Percentiles rank a stretch among this genome's conserved stretches.
phyloP scores from a whole-genome alignment of 2,888 invertebrate species.

The Coremacera marginata region DNA sequence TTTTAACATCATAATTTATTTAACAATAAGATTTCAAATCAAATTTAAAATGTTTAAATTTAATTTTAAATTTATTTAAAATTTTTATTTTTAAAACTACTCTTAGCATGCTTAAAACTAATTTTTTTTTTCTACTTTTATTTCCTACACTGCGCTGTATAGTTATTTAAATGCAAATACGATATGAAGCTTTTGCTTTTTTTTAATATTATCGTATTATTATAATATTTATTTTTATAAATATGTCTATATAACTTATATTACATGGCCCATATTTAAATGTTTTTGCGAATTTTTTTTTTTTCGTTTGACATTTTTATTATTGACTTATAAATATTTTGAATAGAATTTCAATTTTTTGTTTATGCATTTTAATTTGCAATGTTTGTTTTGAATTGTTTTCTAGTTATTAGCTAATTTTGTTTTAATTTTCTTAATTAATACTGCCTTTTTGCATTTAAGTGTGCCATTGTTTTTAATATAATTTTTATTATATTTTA shows the following conservation, averaged over 20 bases:
- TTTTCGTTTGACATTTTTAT: not conserved
- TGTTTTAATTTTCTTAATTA: not conserved
- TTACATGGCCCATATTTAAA: not conserved
- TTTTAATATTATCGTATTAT: not conserved
- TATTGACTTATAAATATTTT: not conserved
- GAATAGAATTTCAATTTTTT: not conserved
- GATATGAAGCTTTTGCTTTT: not conserved
- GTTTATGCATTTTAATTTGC: constrained; percentile 5
- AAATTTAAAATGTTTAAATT: not conserved
- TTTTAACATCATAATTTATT: too few species aligned
- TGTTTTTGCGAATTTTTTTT: not conserved
- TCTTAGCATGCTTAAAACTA: not conserved
- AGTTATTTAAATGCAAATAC: not conserved
- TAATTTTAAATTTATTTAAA: not conserved
- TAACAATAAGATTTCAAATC: too few species aligned
- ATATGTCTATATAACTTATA: not conserved
- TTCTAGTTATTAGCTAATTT: constrained; percentile 34
- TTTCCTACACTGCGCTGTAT: not conserved
- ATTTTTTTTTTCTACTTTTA: not conserved
- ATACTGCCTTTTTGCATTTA: not conserved
- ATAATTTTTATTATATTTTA: constrained; percentile 41
- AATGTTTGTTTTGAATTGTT: constrained; percentile 41
- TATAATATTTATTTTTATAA: not conserved
- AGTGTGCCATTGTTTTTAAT: constrained; percentile 2
- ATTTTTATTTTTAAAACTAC: not conserved